These are phyloP conservation scores for Euwallacea similis DNA, from an alignment of 1,140 invertebrate species.

Conservation along the genomic window DNA sequence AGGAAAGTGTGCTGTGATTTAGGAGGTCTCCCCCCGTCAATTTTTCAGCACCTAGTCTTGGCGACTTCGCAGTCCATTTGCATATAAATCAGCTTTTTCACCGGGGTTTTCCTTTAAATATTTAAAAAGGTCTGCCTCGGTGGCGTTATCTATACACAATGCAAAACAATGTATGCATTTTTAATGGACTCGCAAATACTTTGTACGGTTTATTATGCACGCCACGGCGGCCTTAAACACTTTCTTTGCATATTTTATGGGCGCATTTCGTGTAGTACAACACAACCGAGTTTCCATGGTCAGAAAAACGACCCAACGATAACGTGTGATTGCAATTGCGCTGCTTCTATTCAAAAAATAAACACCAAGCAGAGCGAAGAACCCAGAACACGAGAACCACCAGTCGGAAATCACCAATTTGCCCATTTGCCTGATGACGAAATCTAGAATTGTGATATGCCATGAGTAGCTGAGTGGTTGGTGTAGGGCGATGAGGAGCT, in stretches of 20 bases:
- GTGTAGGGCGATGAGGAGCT: too few species aligned
- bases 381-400: too few species aligned
- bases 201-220: conserved; percentile 20
- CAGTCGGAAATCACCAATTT: too few species aligned
- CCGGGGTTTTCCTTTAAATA: conserved; percentile 25
- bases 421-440: too few species aligned
- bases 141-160: conserved; percentile 23
- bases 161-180: conserved; percentile 36
- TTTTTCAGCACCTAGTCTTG: conserved; percentile 4
- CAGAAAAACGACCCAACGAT: too few species aligned
- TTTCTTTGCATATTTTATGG: conserved; percentile 25
- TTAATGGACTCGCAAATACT: conserved; percentile 30
- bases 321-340: too few species aligned
- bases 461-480: too few species aligned
- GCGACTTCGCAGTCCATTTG: conserved; percentile 13
- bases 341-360: too few species aligned
- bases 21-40: not conserved
- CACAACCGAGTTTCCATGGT: too few species aligned
- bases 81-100: conserved; percentile 31
- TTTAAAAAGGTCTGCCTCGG: conserved; percentile 17
- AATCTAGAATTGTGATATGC: too few species aligned
- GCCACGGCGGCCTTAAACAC: conserved; percentile 21
- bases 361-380: too few species aligned
- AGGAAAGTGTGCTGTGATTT: conserved; percentile 2
- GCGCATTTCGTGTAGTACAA: not conserved